Conservation (phyloP, 2,888 invertebrate species). For the Drosophila nigricruria region DNA sequence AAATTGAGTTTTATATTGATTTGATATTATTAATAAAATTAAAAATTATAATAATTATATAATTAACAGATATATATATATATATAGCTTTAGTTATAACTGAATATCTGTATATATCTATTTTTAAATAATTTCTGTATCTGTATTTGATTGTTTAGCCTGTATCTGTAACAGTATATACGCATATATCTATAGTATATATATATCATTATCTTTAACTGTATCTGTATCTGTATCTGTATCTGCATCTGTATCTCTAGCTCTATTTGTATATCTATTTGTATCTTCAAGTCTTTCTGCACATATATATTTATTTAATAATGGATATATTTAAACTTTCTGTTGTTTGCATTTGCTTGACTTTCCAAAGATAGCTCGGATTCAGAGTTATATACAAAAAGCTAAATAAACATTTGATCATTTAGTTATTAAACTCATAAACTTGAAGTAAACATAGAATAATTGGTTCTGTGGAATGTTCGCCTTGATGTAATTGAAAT, state of each 20-base stretch:
- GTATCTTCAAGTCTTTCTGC: neutral
- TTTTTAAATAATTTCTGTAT: too few species aligned
- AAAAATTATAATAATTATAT: too few species aligned
- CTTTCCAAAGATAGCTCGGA: neutral
- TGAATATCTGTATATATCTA: too few species aligned
- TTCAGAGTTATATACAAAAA: neutral
- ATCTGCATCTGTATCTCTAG: neutral
- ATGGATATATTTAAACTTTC: neutral
- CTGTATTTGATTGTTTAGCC: neutral
- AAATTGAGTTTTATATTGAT: too few species aligned
- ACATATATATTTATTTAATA: neutral
- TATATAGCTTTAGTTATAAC: too few species aligned
- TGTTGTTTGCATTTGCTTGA: neutral
- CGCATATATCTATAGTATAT: neutral
- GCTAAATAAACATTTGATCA: neutral
- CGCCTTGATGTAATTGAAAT: neutral
- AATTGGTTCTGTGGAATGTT: neutral
- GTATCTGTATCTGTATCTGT: neutral
- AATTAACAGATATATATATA: too few species aligned
- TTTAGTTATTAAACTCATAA: neutral
- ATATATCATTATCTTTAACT: neutral
- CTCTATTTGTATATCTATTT: neutral
- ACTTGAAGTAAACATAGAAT: neutral
- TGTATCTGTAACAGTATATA: neutral
- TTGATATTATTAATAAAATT: too few species aligned